A percentile compares a stretch with the other conserved stretches of the same genome.
Evolutionary conservation across 2,797 vertebrate genomes (phyloP).

Genomic region (Emydoidea blandingii): DNA sequence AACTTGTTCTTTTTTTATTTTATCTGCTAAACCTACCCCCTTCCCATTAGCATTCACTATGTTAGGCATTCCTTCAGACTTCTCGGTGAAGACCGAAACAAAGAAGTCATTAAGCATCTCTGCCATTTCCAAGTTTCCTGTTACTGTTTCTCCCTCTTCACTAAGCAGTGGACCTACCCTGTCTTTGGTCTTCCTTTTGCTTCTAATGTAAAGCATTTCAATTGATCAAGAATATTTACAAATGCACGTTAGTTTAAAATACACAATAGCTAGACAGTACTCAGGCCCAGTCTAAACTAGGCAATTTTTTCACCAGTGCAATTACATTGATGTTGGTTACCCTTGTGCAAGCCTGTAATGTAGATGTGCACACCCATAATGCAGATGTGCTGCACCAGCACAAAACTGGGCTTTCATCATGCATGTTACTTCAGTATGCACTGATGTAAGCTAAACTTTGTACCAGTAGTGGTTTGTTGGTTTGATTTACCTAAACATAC

Average conservation of each 20-base stretch:
- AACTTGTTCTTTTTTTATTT: too few relatives aligned
- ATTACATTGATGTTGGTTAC: background rate
- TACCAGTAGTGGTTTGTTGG: background rate
- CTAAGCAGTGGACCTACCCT: too few relatives aligned
- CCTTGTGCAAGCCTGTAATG: background rate
- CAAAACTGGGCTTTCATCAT: background rate
- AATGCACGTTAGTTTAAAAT: background rate
- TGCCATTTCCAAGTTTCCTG: too few relatives aligned
- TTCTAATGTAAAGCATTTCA: background rate
- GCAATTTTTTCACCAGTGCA: background rate
- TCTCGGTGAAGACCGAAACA: too few relatives aligned
- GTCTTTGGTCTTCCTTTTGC: too few relatives aligned
- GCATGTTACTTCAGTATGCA: background rate
- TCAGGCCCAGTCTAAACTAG: background rate
- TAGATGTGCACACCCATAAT: background rate
- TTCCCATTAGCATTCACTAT: too few relatives aligned
- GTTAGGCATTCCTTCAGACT: too few relatives aligned
- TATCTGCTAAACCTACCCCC: too few relatives aligned
- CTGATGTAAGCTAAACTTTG: background rate
- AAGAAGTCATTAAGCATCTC: too few relatives aligned
- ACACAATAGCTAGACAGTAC: rapidly evolving
- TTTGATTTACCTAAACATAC: background rate
- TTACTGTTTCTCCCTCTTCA: too few relatives aligned
- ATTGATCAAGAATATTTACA: background rate
- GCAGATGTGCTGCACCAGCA: background rate